Percentiles rank a stretch among this genome's conserved stretches.
Conservation (phyloP, 2,888 invertebrate species). For the Pristionchus arcanus region DNA sequence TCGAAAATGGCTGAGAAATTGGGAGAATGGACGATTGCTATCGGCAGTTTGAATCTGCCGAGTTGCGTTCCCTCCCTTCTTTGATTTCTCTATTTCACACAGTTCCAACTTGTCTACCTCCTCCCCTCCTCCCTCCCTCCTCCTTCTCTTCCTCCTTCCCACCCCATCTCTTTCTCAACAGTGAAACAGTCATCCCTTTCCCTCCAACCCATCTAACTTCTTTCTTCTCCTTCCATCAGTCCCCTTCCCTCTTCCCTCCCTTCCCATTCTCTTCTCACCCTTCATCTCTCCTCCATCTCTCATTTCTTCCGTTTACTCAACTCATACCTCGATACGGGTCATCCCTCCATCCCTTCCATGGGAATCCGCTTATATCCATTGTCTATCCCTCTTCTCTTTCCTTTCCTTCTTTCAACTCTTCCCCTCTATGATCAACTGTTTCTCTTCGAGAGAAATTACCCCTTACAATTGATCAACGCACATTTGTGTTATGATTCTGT, state of each 20-base stretch:
- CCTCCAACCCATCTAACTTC: conserved; percentile 9
- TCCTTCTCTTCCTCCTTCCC: conserved; percentile 8
- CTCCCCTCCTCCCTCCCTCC: background rate
- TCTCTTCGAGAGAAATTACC: background rate
- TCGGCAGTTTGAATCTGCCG: conserved; percentile 9
- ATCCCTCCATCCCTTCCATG: conserved; percentile 9
- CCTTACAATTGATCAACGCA: background rate
- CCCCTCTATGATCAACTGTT: background rate
- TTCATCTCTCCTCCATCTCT: conserved; percentile 10
- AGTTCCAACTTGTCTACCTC: conserved; percentile 42
- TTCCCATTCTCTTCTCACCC: conserved; percentile 4
- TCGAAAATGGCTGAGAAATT: background rate
- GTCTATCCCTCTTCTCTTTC: conserved; percentile 37
- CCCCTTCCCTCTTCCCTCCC: conserved; percentile 16
- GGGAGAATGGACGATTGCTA: background rate
- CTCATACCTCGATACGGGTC: conserved; percentile 28
- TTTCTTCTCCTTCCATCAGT: conserved; percentile 23
- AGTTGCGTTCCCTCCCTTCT: conserved; percentile 28
- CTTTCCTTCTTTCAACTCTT: conserved; percentile 8
- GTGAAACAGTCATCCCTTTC: conserved; percentile 20
- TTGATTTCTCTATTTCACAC: conserved; percentile 10
- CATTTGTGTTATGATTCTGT: background rate
- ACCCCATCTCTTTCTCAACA: conserved; percentile 6
- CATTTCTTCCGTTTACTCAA: conserved; percentile 46
- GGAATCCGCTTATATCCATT: conserved; percentile 52